Evolutionary conservation across 2,888 invertebrate species (phyloP).

Genomic region (Eupithecia subfuscata): DNA sequence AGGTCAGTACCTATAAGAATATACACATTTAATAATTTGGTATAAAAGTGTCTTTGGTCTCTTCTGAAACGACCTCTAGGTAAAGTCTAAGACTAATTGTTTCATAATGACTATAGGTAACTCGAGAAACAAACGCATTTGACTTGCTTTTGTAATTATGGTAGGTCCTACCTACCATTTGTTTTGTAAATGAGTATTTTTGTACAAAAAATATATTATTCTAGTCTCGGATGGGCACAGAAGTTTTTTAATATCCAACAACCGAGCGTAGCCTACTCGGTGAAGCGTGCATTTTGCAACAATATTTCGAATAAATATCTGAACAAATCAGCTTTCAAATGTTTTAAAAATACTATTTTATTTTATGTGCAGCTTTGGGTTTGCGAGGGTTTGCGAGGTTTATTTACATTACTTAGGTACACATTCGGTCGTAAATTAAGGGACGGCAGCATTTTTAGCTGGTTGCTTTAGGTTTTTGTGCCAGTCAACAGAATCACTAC

Average conservation of each 20-base stretch:
- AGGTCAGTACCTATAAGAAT: conserved; percentile 24
- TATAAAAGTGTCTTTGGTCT: neutral
- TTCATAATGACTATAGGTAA: neutral
- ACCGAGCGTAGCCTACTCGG: neutral
- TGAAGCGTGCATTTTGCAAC: no score
- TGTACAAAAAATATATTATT: neutral
- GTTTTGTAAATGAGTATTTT: neutral
- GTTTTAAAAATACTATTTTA: no score
- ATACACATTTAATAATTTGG: neutral
- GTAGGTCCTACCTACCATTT: neutral
- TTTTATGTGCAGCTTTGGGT: no score
- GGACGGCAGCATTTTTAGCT: no score
- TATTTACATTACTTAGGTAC: no score
- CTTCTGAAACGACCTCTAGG: neutral
- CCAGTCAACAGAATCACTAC: no score
- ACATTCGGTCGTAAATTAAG: no score
- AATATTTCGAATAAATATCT: no score
- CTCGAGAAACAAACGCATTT: neutral
- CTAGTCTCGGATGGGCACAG: neutral
- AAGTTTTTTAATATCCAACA: neutral
- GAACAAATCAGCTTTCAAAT: neutral
- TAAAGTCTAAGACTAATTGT: neutral
- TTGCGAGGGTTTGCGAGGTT: no score
- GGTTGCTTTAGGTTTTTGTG: no score
- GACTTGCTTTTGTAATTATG: neutral